Base-by-base conservation (phyloP, 2,888 invertebrate species). In the Temnothorax ravouxi region DNA sequence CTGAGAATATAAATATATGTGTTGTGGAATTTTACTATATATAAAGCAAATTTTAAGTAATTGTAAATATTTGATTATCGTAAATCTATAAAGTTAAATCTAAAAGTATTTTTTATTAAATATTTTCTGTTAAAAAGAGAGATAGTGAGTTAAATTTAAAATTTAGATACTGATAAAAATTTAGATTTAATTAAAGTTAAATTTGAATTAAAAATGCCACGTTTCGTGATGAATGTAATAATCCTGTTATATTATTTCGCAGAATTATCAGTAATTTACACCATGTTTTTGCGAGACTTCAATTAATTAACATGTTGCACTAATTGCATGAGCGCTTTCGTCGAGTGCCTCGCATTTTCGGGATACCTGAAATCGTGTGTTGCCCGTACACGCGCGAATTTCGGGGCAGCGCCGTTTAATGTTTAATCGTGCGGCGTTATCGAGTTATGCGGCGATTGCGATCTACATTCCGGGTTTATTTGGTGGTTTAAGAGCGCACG, bases 391-490 rank as follows among this genome's bases (percentile, higher is more conserved):
- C 66, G 66, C 50, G 52, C 38, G 52, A 66, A 76, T 66, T 76
- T 77, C 47, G 29, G 56, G 47, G 25, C 54, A 50, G 18, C 25
- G 25, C 52, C 56, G 34, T 69, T 81, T 85, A 85, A 88, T 88
- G 34, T 69, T 81, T 85, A 85, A 88, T 88, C 88, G 83, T 41
- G 52, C 82, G 62, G 64, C 83, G 77, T 89, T 80, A 85, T 87
- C 86, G 83, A 41, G 76, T 69, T 74, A 64, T 41, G 41, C 44
- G 50, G 44, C 66, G 87, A 88, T 88, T 83, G 72, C 84, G 84
- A 87, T 87, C 89, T 79, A 64, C 84, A 66, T 80, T 61, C 52
- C 81, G 56, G 15, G 81, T 72, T 84, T 66, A 87, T 86, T 85
- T 67, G 84, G 82, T 67, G 77, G 84, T 83, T 86, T 82, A 83